Evolutionary conservation across 2,797 vertebrate genomes (phyloP).

Genomic region (Coreius guichenoti): DNA sequence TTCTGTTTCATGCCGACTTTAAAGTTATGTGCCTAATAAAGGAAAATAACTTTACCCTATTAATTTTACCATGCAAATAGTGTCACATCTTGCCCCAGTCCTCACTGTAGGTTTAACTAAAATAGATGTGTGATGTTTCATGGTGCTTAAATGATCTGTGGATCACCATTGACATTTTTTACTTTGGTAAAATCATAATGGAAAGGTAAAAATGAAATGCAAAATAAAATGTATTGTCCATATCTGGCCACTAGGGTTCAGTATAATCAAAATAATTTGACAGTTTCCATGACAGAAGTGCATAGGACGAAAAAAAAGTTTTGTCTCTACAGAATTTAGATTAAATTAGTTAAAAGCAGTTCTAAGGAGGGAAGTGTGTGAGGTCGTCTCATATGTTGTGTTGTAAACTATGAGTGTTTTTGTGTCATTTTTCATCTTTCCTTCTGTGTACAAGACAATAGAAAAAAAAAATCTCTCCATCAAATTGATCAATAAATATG

Average conservation of each 20-base stretch:
- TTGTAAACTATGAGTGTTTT: not conserved
- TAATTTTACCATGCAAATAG: not conserved
- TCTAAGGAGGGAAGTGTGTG: not conserved
- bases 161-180: not conserved
- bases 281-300: not conserved
- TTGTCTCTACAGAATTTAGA: conserved; percentile 3
- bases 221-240: not conserved
- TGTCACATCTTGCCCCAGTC: too few relatives aligned
- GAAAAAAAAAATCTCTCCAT: not conserved
- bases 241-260: conserved; percentile 5
- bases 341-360: not conserved
- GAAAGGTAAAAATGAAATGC: not conserved
- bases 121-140: not conserved
- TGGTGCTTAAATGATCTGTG: not conserved
- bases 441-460: not conserved
- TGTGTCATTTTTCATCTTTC: not conserved
- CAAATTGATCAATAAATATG: not conserved
- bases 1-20: too few relatives aligned
- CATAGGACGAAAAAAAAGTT: not conserved
- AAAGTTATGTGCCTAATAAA: too few relatives aligned
- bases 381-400: not conserved
- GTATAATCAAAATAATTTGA: not conserved
- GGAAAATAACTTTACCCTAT: not conserved
- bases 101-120: not conserved
- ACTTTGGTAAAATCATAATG: not conserved